Evolutionary conservation across 2,113 vertebrate species (phyloP), one percentile per base, ranked within the genome.

Genomic region (Myrmecophaga tridactyla): DNA sequence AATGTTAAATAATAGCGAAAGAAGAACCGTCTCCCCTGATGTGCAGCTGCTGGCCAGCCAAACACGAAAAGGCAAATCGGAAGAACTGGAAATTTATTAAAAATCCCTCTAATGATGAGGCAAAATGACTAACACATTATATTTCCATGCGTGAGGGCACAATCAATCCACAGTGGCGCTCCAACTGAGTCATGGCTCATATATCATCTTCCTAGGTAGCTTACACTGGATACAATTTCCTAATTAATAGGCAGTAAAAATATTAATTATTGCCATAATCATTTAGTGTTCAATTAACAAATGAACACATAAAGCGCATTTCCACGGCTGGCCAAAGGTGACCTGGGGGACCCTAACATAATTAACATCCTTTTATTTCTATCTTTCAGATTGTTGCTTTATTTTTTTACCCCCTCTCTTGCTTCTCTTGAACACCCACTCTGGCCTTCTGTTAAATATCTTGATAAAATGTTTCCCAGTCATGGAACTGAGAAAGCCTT

Each of bases 211-310:
- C 86, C 97, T 94, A 67, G 95, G 89, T 89, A 96, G 94, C 94
- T 97, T 97, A 97, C 96, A 80, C 86, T 63, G 87, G 94, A 94
- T 91, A 92, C 92, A 48, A 91, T 88, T 97, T 95, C 92, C 97
- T 98, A 98, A 98, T 98, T 98, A 98, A 98, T 97, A 97, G 86
- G 95, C 90, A 97, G 92, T 97, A 96, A 86, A 98, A 98, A 97
- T 94, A 97, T 95, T 97, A 97, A 97, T 94, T 90, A 96, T 76
- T 46, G 13, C 67, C 36, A 53, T 91, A 77, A 95, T 94, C 96
- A 94, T 96, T 96, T 96, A 93, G 56, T 90, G 87, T 86, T 97
- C 90, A 98, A 96, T 98, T 98, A 98, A 92, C 93, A 95, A 98
- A 85, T 92, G 97, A 95, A 94, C 97, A 92, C 84, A 90, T 89